phyloP scores from a whole-genome alignment of 2,888 invertebrate genomes.

The Apantesis nais region DNA sequence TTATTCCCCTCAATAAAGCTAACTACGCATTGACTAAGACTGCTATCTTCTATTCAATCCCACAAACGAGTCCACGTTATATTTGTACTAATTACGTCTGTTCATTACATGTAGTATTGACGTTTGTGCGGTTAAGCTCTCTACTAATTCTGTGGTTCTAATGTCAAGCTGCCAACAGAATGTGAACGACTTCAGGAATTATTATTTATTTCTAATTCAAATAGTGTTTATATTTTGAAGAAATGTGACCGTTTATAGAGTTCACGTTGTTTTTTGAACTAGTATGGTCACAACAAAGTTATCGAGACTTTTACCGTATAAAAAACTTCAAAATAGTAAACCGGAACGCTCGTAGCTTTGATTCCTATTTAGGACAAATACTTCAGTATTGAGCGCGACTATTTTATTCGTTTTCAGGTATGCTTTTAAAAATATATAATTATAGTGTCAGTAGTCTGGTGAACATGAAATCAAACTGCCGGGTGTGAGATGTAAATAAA shows the following conservation, averaged over 20 bases:
- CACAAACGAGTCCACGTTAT: conserved; percentile 42
- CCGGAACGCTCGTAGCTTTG: too few relatives aligned
- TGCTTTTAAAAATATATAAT: too few relatives aligned
- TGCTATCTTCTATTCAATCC: conserved; percentile 19
- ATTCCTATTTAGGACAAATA: too few relatives aligned
- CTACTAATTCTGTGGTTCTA: conserved; percentile 30
- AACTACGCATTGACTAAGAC: conserved; percentile 16
- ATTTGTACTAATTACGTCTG: conserved; percentile 50
- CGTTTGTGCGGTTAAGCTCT: conserved; percentile 37
- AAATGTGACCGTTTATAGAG: neutral
- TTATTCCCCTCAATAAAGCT: conserved; percentile 6
- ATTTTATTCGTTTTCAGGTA: too few relatives aligned
- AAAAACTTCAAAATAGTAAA: neutral
- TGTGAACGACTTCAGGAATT: conserved; percentile 16
- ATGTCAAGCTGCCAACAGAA: conserved; percentile 24
- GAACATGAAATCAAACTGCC: too few relatives aligned
- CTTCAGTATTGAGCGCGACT: too few relatives aligned
- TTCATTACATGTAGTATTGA: conserved; percentile 45
- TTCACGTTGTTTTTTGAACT: neutral
- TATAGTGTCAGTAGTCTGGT: too few relatives aligned
- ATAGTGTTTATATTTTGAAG: neutral
- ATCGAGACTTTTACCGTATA: too few relatives aligned
- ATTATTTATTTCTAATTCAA: neutral
- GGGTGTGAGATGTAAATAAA: too few relatives aligned
- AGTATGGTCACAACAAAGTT: neutral